Conservation (phyloP, 2,797 vertebrate genomes). For the Etheostoma nigrum region DNA sequence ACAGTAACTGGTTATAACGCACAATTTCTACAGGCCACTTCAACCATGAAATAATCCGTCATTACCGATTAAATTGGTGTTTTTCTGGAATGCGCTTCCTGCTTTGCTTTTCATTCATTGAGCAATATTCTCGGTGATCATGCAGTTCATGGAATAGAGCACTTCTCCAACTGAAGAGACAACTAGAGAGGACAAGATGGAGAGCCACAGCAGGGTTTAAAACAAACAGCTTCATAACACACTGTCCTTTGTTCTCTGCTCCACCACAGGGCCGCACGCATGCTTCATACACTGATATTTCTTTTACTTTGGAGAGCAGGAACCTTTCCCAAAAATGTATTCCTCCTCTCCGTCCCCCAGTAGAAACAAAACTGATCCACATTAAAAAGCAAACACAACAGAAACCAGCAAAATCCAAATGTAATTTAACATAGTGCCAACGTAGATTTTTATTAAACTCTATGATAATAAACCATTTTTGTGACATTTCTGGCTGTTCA, state of each 20-base stretch:
- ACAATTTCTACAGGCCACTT: not conserved
- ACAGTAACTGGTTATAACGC: not conserved
- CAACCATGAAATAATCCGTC: conserved; percentile 15
- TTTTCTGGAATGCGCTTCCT: not conserved
- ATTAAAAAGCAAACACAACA: conserved; percentile 11
- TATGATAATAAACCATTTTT: conserved; percentile 71
- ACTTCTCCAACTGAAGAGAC: conserved; percentile 5
- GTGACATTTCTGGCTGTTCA: conserved; percentile 69
- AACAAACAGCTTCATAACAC: conserved; percentile 6
- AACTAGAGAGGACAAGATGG: not conserved
- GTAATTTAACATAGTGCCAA: conserved; percentile 49
- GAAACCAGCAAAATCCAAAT: conserved; percentile 23
- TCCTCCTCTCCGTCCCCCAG: not conserved
- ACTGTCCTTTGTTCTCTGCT: conserved; percentile 1
- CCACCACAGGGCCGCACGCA: not conserved
- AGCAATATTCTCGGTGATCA: not conserved
- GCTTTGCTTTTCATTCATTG: conserved; percentile 4
- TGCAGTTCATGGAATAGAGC: not conserved
- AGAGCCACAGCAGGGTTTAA: conserved; percentile 1
- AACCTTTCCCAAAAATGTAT: not conserved
- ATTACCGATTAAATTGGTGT: not conserved
- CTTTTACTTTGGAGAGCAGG: not conserved
- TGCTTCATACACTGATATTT: not conserved
- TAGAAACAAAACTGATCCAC: not conserved
- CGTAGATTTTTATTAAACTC: conserved; percentile 76